Evolutionary conservation across 2,797 vertebrate genomes (phyloP).

Genomic region (Varecia variegata): DNA sequence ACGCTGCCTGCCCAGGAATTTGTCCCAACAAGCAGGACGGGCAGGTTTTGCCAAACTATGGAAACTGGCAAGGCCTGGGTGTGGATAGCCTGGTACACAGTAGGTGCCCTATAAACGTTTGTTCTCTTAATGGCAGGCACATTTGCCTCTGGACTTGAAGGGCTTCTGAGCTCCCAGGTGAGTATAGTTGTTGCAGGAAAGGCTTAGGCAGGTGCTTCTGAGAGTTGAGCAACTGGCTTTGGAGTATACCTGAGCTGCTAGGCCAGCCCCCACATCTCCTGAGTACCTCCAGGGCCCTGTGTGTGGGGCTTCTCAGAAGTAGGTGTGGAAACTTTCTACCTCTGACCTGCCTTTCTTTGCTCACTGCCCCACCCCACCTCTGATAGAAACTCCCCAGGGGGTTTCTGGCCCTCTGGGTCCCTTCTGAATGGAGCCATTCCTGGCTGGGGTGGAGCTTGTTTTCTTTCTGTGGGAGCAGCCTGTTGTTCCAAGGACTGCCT

Average conservation of each 20-base stretch:
- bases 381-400: conserved; percentile 74
- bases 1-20: conserved; percentile 67
- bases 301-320: neutral
- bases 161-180: conserved; percentile 24
- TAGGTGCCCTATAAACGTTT: conserved; percentile 15
- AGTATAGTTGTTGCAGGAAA: neutral
- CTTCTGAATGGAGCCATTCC: conserved; percentile 77
- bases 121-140: conserved; percentile 37
- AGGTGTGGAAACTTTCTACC: conserved; percentile 46
- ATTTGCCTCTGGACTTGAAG: conserved; percentile 23
- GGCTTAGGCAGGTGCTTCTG: neutral
- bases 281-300: neutral
- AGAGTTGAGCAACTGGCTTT: neutral
- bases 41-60: conserved; percentile 74
- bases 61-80: conserved; percentile 33
- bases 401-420: conserved; percentile 79
- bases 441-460: conserved; percentile 77
- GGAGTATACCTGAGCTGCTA: neutral
- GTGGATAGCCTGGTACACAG: conserved; percentile 60
- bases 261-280: neutral
- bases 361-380: conserved; percentile 54
- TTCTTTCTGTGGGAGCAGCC: conserved; percentile 75
- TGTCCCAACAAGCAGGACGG: conserved; percentile 77
- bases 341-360: conserved; percentile 60
- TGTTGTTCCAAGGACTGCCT: conserved; percentile 70